These are phyloP conservation scores for Pteropus alecto DNA, from an alignment of 2,113 vertebrate species.

Conservation along the genomic window DNA sequence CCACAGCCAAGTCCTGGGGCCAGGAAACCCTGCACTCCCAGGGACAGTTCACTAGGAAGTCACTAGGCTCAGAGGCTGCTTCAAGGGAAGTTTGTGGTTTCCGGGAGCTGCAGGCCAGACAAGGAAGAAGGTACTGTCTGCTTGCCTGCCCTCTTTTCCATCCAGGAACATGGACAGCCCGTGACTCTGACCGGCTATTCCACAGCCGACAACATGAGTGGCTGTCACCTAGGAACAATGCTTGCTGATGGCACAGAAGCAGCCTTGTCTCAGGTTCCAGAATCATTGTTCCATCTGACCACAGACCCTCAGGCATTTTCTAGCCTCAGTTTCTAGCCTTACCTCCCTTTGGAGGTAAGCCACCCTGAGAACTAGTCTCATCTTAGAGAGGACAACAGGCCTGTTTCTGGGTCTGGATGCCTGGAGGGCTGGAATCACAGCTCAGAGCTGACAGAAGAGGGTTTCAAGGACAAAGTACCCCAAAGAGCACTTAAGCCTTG, in stretches of 20 bases:
- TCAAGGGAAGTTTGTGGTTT: no score
- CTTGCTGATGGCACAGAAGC: neutral
- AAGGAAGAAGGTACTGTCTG: neutral
- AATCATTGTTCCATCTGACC: neutral
- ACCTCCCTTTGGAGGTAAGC: neutral
- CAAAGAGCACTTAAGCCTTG: no score
- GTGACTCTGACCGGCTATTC: neutral
- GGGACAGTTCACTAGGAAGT: fast-evolving
- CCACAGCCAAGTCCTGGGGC: neutral
- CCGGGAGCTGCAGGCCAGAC: neutral
- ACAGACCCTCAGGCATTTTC: neutral
- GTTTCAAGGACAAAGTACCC: neutral
- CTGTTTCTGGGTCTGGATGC: neutral
- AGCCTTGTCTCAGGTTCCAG: neutral
- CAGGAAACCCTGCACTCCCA: fast-evolving
- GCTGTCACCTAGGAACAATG: neutral
- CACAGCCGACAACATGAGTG: fast-evolving
- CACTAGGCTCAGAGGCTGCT: neutral
- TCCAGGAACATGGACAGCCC: neutral
- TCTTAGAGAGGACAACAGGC: neutral
- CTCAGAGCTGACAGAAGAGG: neutral
- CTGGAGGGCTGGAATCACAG: no score
- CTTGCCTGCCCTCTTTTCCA: neutral
- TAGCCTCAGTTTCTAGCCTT: neutral
- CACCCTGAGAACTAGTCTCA: fast-evolving